Conservation (phyloP, 2,797 vertebrate genomes). For the Rhynchotus rufescens region DNA sequence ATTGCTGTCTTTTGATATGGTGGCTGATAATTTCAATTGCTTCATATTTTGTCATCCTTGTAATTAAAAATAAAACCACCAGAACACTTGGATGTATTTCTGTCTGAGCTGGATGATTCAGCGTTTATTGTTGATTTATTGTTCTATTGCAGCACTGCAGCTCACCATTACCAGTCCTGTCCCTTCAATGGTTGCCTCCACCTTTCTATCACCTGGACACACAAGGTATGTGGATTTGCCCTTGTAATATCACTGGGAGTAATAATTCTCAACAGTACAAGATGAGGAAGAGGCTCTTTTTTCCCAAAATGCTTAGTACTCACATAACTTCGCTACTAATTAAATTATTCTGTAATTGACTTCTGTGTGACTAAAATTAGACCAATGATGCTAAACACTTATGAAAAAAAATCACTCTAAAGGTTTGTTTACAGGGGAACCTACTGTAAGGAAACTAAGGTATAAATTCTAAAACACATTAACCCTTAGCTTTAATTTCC, state of each 20-base stretch:
- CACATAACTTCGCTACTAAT: not conserved
- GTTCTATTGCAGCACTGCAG: not conserved
- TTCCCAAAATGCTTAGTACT: not conserved
- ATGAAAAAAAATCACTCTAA: not conserved
- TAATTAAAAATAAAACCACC: not conserved
- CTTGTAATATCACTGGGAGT: not conserved
- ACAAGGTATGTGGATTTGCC: not conserved
- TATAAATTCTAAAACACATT: not conserved
- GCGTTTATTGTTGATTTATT: not conserved
- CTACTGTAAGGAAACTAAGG: not conserved
- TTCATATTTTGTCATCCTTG: not conserved
- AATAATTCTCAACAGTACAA: not conserved
- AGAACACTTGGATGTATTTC: not conserved
- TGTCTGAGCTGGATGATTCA: not conserved
- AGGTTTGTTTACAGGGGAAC: not conserved
- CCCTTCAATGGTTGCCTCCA: not conserved
- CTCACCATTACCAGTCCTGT: not conserved
- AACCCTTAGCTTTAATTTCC: not conserved
- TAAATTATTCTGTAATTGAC: not conserved
- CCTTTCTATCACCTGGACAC: not conserved
- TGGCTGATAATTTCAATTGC: not conserved
- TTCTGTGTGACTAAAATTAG: not conserved
- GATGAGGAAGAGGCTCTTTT: not conserved
- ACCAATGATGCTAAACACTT: not conserved
- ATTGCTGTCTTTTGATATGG: not conserved